These are phyloP conservation scores for Bellardia pandia DNA, from an alignment of 2,888 invertebrate species.

Conservation along the genomic window DNA sequence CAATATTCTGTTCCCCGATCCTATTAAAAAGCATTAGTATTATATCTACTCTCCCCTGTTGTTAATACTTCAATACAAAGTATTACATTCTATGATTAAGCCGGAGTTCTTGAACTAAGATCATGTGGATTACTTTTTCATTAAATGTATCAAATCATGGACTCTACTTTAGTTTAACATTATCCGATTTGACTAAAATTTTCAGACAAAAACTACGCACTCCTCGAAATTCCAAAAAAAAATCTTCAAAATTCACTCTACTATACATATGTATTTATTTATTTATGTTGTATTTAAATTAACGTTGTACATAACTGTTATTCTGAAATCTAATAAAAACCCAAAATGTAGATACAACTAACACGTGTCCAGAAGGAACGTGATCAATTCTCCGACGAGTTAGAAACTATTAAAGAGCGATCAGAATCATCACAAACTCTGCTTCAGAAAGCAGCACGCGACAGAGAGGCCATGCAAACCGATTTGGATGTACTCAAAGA, in stretches of 20 bases:
- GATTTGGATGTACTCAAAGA: constrained; percentile 95
- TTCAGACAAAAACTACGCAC: too few species aligned
- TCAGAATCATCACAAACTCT: constrained; percentile 92
- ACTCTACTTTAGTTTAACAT: too few species aligned
- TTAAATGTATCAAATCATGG: too few species aligned
- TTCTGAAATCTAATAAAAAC: constrained; percentile 70
- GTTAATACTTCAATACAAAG: too few species aligned
- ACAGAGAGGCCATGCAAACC: constrained; percentile 92
- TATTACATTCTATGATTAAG: too few species aligned
- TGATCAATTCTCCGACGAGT: constrained; percentile 92
- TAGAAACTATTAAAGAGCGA: constrained; percentile 92
- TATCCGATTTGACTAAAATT: too few species aligned
- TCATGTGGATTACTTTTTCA: too few species aligned
- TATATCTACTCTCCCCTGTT: too few species aligned
- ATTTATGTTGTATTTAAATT: constrained; percentile 64
- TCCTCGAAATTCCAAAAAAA: not conserved
- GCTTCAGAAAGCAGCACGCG: constrained; percentile 92
- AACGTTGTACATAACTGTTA: constrained; percentile 73
- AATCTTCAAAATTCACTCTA: not conserved
- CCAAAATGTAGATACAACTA: constrained; percentile 87
- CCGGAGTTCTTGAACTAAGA: too few species aligned
- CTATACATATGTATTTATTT: constrained; percentile 1
- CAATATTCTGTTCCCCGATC: too few species aligned
- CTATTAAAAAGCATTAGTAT: too few species aligned
- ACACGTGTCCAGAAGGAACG: constrained; percentile 95